A percentile compares a stretch with the other conserved stretches of the same genome.
Evolutionary conservation across 2,888 invertebrate genomes (phyloP).

Genomic region (Hermodice carunculata): DNA sequence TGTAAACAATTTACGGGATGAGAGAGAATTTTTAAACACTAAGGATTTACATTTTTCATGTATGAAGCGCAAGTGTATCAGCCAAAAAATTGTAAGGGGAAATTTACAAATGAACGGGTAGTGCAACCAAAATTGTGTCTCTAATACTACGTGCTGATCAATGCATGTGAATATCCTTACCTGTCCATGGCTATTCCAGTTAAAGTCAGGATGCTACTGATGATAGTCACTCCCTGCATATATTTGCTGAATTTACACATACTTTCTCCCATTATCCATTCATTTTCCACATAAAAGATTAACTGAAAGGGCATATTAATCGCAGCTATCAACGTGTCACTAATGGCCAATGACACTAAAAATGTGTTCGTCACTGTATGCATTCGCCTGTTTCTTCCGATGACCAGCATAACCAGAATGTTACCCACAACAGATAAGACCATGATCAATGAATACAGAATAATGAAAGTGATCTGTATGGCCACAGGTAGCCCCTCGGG

Average conservation of each 20-base stretch:
- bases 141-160: too few relatives aligned
- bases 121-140: too few relatives aligned
- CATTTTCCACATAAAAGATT: conserved; percentile 43
- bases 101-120: too few relatives aligned
- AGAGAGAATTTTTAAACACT: too few relatives aligned
- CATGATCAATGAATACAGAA: conserved; percentile 46
- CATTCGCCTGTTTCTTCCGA: conserved; percentile 38
- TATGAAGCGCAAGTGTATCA: too few relatives aligned
- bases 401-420: conserved; percentile 46
- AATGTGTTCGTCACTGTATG: conserved; percentile 54
- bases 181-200: too few relatives aligned
- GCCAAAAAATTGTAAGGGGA: too few relatives aligned
- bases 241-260: conserved; percentile 50
- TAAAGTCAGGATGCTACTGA: conserved; percentile 48
- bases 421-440: conserved; percentile 49
- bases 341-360: conserved; percentile 54
- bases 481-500: background rate
- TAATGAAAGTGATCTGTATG: background rate
- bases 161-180: too few relatives aligned
- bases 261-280: conserved; percentile 49
- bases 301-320: conserved; percentile 55
- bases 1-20: too few relatives aligned
- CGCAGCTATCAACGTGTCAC: conserved; percentile 49
- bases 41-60: too few relatives aligned
- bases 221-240: conserved; percentile 48